phyloP scores from a whole-genome alignment of 2,113 vertebrate species.

The Notarius lentiginosus region DNA sequence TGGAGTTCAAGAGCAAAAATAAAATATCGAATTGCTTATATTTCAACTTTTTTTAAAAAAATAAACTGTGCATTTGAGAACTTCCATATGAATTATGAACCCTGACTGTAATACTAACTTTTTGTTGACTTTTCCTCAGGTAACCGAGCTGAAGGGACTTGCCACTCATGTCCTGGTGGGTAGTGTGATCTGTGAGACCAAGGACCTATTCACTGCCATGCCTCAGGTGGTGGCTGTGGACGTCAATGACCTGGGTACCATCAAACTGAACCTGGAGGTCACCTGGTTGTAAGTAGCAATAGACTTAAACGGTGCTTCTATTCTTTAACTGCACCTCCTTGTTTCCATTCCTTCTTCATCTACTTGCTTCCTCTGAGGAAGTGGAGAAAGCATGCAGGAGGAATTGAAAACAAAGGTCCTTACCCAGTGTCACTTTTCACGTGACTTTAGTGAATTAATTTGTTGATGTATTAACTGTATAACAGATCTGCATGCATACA shows the following conservation, averaged over 20 bases:
- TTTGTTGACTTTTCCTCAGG: constrained; percentile 67
- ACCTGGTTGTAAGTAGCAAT: constrained; percentile 73
- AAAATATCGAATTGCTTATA: neutral
- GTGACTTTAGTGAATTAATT: neutral
- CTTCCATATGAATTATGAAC: neutral
- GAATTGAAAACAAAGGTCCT: neutral
- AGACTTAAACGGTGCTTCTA: neutral
- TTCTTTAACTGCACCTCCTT: neutral
- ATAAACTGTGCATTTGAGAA: neutral
- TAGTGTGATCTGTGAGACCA: constrained; percentile 96
- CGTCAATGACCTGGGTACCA: constrained; percentile 95
- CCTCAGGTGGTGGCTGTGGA: constrained; percentile 97
- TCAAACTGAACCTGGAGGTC: constrained; percentile 97
- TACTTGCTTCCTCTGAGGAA: neutral
- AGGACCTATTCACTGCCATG: constrained; percentile 93
- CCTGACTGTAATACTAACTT: neutral
- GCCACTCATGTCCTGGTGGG: constrained; percentile 93
- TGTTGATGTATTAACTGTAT: neutral
- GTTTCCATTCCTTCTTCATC: neutral
- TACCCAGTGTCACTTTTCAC: neutral
- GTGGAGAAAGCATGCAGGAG: neutral
- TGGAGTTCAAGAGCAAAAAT: neutral
- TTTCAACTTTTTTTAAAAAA: neutral
- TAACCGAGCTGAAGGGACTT: constrained; percentile 94
- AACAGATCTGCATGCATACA: neutral